Conservation (phyloP, 2,888 invertebrate species). For the Beris chalybata region DNA sequence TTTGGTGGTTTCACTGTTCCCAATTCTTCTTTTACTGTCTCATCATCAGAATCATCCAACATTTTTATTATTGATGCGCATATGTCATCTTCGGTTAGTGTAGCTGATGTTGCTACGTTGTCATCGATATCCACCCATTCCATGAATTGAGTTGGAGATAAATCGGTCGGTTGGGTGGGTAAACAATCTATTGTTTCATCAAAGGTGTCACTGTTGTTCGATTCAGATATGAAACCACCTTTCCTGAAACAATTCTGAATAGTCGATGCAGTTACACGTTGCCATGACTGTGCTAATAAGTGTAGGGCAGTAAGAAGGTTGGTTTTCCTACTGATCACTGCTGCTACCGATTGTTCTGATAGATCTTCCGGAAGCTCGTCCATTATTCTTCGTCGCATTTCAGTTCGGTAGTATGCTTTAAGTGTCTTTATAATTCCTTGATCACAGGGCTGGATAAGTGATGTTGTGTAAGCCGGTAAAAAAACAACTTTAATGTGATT, state of each 20-base stretch:
- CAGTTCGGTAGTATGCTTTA: background rate
- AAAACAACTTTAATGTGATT: background rate
- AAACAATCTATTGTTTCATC: background rate
- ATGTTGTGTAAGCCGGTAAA: background rate
- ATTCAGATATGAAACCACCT: background rate
- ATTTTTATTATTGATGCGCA: background rate
- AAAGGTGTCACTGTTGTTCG: background rate
- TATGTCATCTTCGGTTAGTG: background rate
- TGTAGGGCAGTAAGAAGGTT: background rate
- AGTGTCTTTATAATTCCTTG: slow-evolving; percentile 3
- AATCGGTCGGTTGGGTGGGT: background rate
- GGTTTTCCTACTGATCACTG: background rate
- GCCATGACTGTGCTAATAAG: background rate
- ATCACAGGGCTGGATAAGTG: slow-evolving; percentile 1
- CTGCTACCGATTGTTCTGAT: background rate
- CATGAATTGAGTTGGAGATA: background rate
- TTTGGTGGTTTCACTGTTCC: background rate
- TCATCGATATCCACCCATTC: background rate
- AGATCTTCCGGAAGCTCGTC: background rate
- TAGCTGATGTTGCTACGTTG: background rate
- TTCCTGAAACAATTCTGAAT: background rate
- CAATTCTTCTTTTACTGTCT: background rate
- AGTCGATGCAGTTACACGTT: background rate
- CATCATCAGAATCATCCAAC: background rate
- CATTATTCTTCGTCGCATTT: background rate